Base-by-base conservation (phyloP, 2,113 vertebrate genomes). In the Hirundichthys speculiger region DNA sequence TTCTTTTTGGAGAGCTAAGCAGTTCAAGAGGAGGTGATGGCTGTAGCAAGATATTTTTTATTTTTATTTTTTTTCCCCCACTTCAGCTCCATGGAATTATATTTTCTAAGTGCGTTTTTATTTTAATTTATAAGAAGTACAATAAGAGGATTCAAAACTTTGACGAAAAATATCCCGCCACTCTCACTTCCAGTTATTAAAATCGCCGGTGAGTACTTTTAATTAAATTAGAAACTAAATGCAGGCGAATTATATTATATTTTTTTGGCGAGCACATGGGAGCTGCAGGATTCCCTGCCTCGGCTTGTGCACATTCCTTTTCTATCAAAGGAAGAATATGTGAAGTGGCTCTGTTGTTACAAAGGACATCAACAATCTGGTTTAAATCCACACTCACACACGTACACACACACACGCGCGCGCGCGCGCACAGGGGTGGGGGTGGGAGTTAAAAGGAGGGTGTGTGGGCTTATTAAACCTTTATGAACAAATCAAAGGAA, bases 271-370 rank as follows among this genome's bases (percentile, higher is more conserved):
- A 34, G 51, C 46, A 13, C 14, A 18, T 59, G n/a, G 19, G 57
- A 77, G 60, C 47, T 52, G 75, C 8, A 38, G 61, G 62, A 55
- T 70, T 51, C 13, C 14, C 40, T 58, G 53, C 21, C 52, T 24
- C 69, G 58, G 22, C 52, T 70, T 60, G 46, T 61, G 61, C 25
- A 68, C 71, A 21, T 66, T 69, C 65, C 63, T 41, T 69, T 80
- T 68, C 57, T 67, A 64, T 83, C 64, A 71, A 80, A 75, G 80
- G 59, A 76, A 60, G 58, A 55, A 86, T 66, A 88, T 60, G 82
- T 79, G 77, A 84, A 87, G 83, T 87, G 87, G 73, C 73, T 80
- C 69, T 79, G 77, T 75, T 83, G 73, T 87, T 87, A 76, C 74
- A 84, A 79, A 82, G 72, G 76, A 89, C 75, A 80, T 64, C 75